A percentile compares a stretch with the other conserved stretches of the same genome.
Conservation (phyloP, 2,113 vertebrate species). For the Carettochelys insculpta region DNA sequence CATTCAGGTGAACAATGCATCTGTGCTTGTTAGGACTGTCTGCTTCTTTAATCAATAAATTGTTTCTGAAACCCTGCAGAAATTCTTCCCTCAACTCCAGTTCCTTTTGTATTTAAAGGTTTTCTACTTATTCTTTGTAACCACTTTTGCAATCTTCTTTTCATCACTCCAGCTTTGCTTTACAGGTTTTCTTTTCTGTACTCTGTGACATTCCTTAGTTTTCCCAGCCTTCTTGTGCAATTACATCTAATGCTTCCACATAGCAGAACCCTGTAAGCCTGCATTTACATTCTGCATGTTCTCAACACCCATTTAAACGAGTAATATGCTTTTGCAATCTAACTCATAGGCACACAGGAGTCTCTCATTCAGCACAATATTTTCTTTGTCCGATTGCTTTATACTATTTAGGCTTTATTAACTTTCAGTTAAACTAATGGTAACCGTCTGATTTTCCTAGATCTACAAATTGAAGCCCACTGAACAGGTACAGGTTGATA, state of each 20-base stretch:
- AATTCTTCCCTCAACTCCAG: conserved; percentile 18
- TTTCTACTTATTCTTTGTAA: background rate
- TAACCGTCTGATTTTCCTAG: too few species aligned
- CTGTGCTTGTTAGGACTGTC: background rate
- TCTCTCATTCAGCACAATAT: background rate
- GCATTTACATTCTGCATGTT: background rate
- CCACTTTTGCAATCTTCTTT: background rate
- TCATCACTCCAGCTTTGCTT: background rate
- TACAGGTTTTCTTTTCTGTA: background rate
- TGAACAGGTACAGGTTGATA: background rate
- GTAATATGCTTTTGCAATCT: background rate
- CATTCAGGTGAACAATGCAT: background rate
- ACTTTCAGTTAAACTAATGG: background rate
- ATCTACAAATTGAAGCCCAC: background rate
- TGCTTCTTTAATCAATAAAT: conserved; percentile 35
- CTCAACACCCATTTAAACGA: background rate
- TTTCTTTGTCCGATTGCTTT: background rate
- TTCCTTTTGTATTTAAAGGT: background rate
- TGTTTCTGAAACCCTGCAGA: background rate
- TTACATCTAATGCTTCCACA: background rate
- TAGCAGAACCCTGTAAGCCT: background rate
- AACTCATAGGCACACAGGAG: background rate
- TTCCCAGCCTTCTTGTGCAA: conserved; percentile 20
- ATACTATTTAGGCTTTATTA: background rate
- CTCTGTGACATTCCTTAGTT: background rate